Percentiles rank a stretch among this genome's conserved stretches.
Conservation (phyloP, 2,113 vertebrate genomes). For the Callithrix jacchus region DNA sequence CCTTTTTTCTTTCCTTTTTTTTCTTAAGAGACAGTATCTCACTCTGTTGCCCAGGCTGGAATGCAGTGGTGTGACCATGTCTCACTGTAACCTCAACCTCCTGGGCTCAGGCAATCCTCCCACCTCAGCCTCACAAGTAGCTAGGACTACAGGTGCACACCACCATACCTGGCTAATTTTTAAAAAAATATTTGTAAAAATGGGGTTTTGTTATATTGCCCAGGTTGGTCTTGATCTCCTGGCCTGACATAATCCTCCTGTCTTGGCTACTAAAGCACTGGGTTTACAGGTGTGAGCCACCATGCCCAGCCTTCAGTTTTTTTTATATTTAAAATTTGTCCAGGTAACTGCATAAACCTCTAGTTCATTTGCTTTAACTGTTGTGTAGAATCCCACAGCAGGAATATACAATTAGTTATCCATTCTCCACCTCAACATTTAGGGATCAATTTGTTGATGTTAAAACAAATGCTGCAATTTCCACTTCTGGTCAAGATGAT, state of each 20-base stretch:
- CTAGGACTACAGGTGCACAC: no score
- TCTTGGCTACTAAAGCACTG: not conserved
- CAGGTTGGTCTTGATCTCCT: not conserved
- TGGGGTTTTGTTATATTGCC: not conserved
- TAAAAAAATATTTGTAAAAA: not conserved
- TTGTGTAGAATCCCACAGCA: not conserved
- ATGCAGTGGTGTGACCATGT: no score
- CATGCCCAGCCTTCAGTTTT: not conserved
- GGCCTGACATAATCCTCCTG: not conserved
- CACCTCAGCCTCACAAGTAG: no score
- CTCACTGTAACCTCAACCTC: no score
- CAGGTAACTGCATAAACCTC: not conserved
- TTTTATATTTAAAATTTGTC: slow-evolving; percentile 23
- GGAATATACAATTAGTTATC: not conserved
- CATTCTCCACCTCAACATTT: not conserved
- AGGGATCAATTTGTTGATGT: not conserved
- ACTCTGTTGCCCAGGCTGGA: no score
- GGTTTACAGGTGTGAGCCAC: not conserved
- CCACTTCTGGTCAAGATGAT: not conserved
- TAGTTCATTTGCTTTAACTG: not conserved
- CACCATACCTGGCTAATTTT: no score
- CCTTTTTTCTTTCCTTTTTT: no score
- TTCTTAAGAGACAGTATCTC: no score
- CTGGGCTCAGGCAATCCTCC: no score
- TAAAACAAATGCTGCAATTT: not conserved